Conservation (phyloP, 2,888 invertebrate species). For the Ceratothoa steindachneri region DNA sequence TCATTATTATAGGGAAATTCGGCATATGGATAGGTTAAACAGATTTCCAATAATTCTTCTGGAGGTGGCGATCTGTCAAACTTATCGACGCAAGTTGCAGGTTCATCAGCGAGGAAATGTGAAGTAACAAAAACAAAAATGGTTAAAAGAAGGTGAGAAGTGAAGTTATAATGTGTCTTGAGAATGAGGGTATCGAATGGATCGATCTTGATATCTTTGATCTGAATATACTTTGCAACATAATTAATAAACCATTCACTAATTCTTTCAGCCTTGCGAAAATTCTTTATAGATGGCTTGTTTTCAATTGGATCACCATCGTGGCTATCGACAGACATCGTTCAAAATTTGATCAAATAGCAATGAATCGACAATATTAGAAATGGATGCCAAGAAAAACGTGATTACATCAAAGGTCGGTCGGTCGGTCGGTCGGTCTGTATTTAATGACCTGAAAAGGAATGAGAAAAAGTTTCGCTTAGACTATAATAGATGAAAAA, state of each 20-base stretch:
- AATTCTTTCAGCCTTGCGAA: background rate
- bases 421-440: no score
- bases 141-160: conserved; percentile 4
- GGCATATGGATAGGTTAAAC: conserved; percentile 14
- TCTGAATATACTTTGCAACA: background rate
- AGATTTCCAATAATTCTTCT: conserved; percentile 9
- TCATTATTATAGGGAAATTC: background rate
- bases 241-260: background rate
- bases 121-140: conserved; percentile 6
- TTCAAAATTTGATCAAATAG: no score
- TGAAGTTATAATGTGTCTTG: conserved; percentile 5
- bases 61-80: background rate
- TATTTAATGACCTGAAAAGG: no score
- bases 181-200: conserved; percentile 4
- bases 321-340: no score
- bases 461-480: no score
- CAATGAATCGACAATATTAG: no score
- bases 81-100: conserved; percentile 10
- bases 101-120: background rate
- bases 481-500: no score
- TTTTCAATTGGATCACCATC: no score
- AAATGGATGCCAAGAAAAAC: no score
- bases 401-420: no score
- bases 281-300: background rate
- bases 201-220: background rate